Evolutionary conservation across 2,113 vertebrate species (phyloP), one percentile per base, ranked within the genome.

Genomic region (Sorex fumeus): DNA sequence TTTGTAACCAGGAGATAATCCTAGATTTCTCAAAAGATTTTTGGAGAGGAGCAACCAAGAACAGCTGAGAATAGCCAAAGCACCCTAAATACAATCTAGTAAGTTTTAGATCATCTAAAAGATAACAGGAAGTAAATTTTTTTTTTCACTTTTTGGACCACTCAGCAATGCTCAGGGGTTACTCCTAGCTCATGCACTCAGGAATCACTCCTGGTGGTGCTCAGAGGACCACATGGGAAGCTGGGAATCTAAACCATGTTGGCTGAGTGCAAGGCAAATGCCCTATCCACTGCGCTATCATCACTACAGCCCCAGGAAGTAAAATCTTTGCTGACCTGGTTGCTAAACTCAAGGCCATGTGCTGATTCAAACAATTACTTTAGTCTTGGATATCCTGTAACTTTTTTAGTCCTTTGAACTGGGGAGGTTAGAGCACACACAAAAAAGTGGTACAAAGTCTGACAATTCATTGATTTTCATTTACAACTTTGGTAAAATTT

Each of bases 391-490:
- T 84, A 90, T 47, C 40, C 43, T 23, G 62, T 85, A 19, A 36
- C 74, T 83, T 91, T 50, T 83, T 91, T 50, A 87, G 45, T 80
- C 25, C 36, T 96, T 78, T 91, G 19, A 93, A 78, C 12, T 89
- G n/a, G 25, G 40, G 34, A 60, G 66, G 25, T 57, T 25, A 91
- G 36, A 43, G 53, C 18, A 75, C 76, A 32, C 16, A 66, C 11
- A 40, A 91, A 77, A 79, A 90, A 30, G 8, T 72, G 36, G 30
- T 45, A 34, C 3, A 74, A 50, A 81, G 8, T 3, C 62, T 88
- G 11, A 40, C 23, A n/a, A 70, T 64, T 93, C 28, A 89, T 43
- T 74, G 25, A 87, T 84, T 83, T 21, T 66, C n/a, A 62, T 71
- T 81, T 88, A 40, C 62, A 90, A 82, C 25, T 15, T 18, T 43